Evolutionary conservation across 2,797 vertebrate genomes (phyloP).

Genomic region (Artibeus jamaicensis): DNA sequence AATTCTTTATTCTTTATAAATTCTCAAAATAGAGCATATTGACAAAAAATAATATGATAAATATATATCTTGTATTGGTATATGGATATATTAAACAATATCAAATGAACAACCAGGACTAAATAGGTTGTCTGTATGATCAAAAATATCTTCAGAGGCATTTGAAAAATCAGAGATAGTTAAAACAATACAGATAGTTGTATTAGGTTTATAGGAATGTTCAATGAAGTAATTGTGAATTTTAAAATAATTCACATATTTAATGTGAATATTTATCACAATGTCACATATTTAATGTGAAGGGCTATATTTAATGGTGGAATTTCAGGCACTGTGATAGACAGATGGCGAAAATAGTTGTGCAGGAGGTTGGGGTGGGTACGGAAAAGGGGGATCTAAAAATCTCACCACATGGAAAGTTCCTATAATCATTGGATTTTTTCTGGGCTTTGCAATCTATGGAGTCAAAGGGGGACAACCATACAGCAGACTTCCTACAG

Average conservation of each 20-base stretch:
- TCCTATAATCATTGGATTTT: conserved; percentile 43
- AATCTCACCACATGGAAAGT: conserved; percentile 46
- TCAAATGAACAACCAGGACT: not conserved
- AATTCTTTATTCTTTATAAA: not conserved
- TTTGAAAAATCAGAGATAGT: conserved; percentile 1
- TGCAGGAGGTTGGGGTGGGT: not conserved
- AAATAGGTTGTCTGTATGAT: not conserved
- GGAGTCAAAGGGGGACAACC: not conserved
- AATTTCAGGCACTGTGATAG: conserved; percentile 48
- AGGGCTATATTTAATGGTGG: conserved; percentile 35
- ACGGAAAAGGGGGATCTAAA: not conserved
- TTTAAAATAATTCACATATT: conserved; percentile 45
- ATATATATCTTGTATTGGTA: not conserved
- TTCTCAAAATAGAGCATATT: not conserved
- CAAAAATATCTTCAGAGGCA: conserved; percentile 37
- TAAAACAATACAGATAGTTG: conserved; percentile 12
- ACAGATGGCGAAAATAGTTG: conserved; percentile 60
- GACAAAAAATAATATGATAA: conserved; percentile 20
- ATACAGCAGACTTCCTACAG: not conserved
- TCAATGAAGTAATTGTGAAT: conserved; percentile 2
- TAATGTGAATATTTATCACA: not conserved
- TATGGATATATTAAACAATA: conserved; percentile 1
- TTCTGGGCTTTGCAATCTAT: conserved; percentile 14
- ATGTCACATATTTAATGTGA: conserved; percentile 11
- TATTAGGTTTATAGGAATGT: not conserved